Evolutionary conservation across 2,113 vertebrate species (phyloP).

Genomic region (Serranochromis macrocephalus): DNA sequence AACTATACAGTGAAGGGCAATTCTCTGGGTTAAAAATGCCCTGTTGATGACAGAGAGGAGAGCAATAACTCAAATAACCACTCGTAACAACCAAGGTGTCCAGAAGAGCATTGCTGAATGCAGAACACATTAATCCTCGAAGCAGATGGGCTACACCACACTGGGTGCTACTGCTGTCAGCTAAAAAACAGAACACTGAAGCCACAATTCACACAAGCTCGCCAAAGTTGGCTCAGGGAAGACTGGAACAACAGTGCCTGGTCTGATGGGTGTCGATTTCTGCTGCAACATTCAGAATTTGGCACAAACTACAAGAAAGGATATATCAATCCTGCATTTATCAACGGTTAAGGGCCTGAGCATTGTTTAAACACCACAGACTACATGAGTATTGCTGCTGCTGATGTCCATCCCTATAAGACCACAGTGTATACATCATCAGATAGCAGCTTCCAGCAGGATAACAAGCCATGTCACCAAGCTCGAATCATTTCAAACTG

Average conservation of each 20-base stretch:
- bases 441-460: neutral
- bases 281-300: neutral
- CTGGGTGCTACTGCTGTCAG: neutral
- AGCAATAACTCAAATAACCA: neutral
- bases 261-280: neutral
- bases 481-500: neutral
- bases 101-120: neutral
- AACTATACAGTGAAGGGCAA: neutral
- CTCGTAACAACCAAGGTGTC: neutral
- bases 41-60: neutral
- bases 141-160: neutral
- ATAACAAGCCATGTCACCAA: neutral
- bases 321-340: neutral
- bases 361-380: neutral
- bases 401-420: neutral
- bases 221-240: neutral
- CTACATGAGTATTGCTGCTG: neutral
- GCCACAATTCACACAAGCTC: neutral
- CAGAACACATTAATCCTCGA: neutral
- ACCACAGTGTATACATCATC: neutral
- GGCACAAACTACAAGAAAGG: neutral
- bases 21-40: neutral
- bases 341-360: neutral
- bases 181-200: neutral
- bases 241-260: neutral